Conservation (phyloP, 2,113 vertebrate species). For the Hemiprocne comata region DNA sequence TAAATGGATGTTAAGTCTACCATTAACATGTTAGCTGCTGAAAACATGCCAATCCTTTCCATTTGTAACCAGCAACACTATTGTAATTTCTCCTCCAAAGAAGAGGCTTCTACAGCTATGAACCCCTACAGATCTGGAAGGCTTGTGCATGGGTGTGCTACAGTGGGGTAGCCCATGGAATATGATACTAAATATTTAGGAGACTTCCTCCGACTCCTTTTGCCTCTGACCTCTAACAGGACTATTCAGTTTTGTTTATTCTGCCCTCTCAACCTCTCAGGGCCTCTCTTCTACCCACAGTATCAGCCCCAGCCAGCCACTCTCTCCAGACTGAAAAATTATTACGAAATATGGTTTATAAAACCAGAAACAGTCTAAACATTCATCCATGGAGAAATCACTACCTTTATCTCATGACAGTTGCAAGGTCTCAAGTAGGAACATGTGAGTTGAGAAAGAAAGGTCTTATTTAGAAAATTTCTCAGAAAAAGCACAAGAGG, state of each 20-base stretch:
- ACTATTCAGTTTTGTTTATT: neutral
- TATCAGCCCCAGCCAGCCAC: neutral
- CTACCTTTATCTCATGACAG: neutral
- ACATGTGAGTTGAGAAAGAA: neutral
- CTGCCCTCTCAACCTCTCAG: neutral
- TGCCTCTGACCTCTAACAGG: neutral
- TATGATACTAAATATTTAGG: neutral
- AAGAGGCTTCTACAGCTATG: neutral
- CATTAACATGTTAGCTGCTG: neutral
- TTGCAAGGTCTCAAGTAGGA: neutral
- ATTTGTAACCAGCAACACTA: neutral
- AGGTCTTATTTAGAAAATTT: neutral
- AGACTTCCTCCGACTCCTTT: neutral
- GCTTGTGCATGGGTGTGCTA: neutral
- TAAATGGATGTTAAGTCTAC: neutral
- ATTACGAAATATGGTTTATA: accelerated
- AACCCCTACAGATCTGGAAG: neutral
- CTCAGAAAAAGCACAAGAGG: neutral
- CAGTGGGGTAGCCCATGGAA: neutral
- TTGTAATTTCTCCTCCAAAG: neutral
- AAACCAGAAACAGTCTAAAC: neutral
- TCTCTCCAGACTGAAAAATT: neutral
- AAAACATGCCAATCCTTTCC: neutral
- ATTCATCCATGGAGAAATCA: neutral
- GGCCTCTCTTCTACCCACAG: neutral